A percentile compares a stretch with the other conserved stretches of the same genome.
phyloP scores from a whole-genome alignment of 1,140 invertebrate species.

The Leptinotarsa lineolata region DNA sequence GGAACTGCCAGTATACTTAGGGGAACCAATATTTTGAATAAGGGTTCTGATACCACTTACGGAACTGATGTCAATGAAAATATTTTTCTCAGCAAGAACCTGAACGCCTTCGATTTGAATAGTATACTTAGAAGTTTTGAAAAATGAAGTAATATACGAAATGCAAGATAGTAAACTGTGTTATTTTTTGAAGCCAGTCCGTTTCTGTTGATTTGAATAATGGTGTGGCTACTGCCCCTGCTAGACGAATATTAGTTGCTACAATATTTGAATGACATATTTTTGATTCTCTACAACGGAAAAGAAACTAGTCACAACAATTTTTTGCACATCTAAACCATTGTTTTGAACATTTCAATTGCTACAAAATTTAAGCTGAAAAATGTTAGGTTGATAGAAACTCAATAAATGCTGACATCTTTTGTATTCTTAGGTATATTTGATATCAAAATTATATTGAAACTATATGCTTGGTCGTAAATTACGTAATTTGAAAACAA shows the following conservation, averaged over 20 bases:
- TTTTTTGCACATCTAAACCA: too few relatives aligned
- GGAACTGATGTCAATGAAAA: conserved; percentile 33
- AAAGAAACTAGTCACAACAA: too few relatives aligned
- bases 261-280: too few relatives aligned
- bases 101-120: conserved; percentile 38
- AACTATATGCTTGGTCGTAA: conserved; percentile 29
- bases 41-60: conserved; percentile 1
- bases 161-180: neutral
- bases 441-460: conserved; percentile 59
- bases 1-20: conserved; percentile 45
- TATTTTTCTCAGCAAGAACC: conserved; percentile 32
- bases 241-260: too few relatives aligned
- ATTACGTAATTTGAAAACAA: too few relatives aligned
- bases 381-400: too few relatives aligned
- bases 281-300: too few relatives aligned
- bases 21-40: conserved; percentile 37
- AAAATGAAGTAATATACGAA: conserved; percentile 1
- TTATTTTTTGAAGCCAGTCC: too few relatives aligned
- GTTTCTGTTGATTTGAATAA: too few relatives aligned
- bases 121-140: conserved; percentile 54
- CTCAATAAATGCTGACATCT: conserved; percentile 53
- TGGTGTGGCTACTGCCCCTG: too few relatives aligned
- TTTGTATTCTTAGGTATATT: conserved; percentile 57
- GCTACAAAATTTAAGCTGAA: too few relatives aligned
- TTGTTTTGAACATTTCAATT: too few relatives aligned